Evolutionary conservation across 2,888 invertebrate species (phyloP), one percentile per base, ranked within the genome.

Genomic region (Nephrotoma appendiculata): DNA sequence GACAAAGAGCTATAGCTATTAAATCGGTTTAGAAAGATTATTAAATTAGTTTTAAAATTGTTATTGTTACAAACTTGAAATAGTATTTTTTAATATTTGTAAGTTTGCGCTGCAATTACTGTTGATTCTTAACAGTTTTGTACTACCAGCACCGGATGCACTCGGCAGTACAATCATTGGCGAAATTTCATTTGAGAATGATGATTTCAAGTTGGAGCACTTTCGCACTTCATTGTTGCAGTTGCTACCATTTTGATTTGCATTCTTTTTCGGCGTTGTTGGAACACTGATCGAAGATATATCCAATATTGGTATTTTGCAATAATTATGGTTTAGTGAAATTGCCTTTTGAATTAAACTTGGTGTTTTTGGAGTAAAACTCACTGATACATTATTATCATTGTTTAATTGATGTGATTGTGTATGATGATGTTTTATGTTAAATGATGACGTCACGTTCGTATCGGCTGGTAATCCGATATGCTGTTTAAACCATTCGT

Each of bases 321-420:
- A 71, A 44, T 44, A n/a, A 41, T 45, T 41, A n/a, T 45, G 95
- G 90, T 95, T 95, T 83, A 95, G 90, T 41, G 95, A 95, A 1
- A 95, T 93, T 0, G 95, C 95, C 91, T 95, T 95, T 88, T 92
- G 91, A 45, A 92, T 92, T 42, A 95, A 91, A 5, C 95, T 95
- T 2, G 95, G 95, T 0, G 95, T 95, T 92, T 95, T 95, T 0
- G 95, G 95, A 88, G 94, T 86, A n/a, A 15, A 15, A 43, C 31
- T 57, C 42, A 86, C 84, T 86, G 71, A 71, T 86, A 86, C 71
- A 57, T 86, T 86, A 85, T 86, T 86, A 83, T 86, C 85, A 84
- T 84, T 84, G 84, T 42, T 84, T 7, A 84, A 84, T 42, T 84
- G 84, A 12, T 11, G n/a, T 2, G 43, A 48, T 52, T 42, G 12